phyloP scores from a whole-genome alignment of 2,888 invertebrate species.

The Itoplectis maculator region DNA sequence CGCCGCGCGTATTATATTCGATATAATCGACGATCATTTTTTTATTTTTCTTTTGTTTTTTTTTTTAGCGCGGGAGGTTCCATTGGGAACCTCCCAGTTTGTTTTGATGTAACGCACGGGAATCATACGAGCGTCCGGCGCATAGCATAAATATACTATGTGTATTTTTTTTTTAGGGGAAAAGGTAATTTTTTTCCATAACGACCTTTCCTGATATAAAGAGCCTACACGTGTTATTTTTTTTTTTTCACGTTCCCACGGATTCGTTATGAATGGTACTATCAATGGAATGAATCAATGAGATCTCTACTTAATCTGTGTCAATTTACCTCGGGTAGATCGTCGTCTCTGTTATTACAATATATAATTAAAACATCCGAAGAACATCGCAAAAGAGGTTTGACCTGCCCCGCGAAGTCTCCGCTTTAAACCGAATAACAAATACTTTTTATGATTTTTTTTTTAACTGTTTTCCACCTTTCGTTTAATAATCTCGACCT shows the following conservation, averaged over 20 bases:
- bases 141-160: slow-evolving; percentile 32
- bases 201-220: slow-evolving; percentile 48
- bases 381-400: slow-evolving; percentile 46
- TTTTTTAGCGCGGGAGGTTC: slow-evolving; percentile 25
- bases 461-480: slow-evolving; percentile 35
- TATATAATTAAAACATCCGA: slow-evolving; percentile 50
- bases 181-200: slow-evolving; percentile 35
- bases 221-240: not conserved
- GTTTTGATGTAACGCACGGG: slow-evolving; percentile 45
- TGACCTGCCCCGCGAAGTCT: slow-evolving; percentile 50
- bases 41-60: slow-evolving; percentile 11
- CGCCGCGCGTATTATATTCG: slow-evolving; percentile 11
- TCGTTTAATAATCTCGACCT: slow-evolving; percentile 61
- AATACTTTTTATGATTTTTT: slow-evolving; percentile 46
- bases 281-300: slow-evolving; percentile 59
- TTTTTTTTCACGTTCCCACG: slow-evolving; percentile 14
- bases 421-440: slow-evolving; percentile 58
- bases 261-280: slow-evolving; percentile 56
- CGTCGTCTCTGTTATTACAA: slow-evolving; percentile 50
- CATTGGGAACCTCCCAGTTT: slow-evolving; percentile 21
- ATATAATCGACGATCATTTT: slow-evolving; percentile 36
- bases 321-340: slow-evolving; percentile 47
- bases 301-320: slow-evolving; percentile 21
- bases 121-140: slow-evolving; percentile 24
- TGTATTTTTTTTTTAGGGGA: slow-evolving; percentile 31